Conservation (phyloP, 2,113 vertebrate genomes). For the Isurus oxyrinchus region DNA sequence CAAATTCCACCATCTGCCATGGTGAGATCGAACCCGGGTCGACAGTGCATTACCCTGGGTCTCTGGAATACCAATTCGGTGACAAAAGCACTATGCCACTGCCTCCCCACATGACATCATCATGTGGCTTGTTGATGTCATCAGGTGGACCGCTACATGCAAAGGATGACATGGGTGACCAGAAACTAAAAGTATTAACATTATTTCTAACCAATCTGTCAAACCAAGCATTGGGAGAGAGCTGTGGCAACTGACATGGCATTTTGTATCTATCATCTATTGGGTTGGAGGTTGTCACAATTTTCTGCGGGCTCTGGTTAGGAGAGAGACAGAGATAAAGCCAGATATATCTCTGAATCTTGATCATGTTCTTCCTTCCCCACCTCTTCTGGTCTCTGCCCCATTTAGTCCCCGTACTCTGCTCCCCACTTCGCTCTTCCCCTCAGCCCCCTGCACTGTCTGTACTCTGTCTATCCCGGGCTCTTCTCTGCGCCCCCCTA, state of each 20-base stretch:
- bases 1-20: too few relatives aligned
- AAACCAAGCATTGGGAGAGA: not conserved
- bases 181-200: not conserved
- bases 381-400: too few relatives aligned
- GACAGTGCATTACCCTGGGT: too few relatives aligned
- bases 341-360: not conserved
- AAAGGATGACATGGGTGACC: not conserved
- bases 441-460: not conserved
- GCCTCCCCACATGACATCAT: too few relatives aligned
- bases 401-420: not conserved
- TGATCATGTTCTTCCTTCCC: not conserved
- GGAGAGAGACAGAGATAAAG: not conserved
- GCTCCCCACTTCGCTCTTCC: not conserved
- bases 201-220: not conserved
- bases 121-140: not conserved
- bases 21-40: too few relatives aligned
- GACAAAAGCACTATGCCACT: too few relatives aligned
- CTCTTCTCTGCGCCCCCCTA: not conserved
- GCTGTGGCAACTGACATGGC: not conserved
- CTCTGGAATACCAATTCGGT: too few relatives aligned
- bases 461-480: not conserved
- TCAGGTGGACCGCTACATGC: not conserved
- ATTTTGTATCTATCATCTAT: not conserved
- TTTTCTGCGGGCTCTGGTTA: not conserved
- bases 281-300: not conserved